A percentile compares a stretch with the other conserved stretches of the same genome.
These are phyloP conservation scores for Eulithis prunata DNA, from an alignment of 2,888 invertebrate genomes.

Conservation along the genomic window DNA sequence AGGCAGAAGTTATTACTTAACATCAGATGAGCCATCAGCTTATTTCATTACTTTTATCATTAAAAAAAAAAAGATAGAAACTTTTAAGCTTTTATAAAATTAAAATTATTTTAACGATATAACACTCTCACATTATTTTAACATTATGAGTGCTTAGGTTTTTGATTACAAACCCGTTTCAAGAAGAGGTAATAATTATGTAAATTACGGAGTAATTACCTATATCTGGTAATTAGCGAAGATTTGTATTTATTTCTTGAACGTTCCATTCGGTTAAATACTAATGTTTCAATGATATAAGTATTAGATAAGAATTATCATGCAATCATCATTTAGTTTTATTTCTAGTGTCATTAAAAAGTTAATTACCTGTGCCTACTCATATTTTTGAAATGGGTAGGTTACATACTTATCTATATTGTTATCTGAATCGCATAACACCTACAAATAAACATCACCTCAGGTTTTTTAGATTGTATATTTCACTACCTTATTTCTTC, in stretches of 20 bases:
- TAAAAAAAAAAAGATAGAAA: too few relatives aligned
- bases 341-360: background rate
- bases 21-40: too few relatives aligned
- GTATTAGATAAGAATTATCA: constrained; percentile 19
- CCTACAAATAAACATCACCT: too few relatives aligned
- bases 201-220: constrained; percentile 47
- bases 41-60: too few relatives aligned
- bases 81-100: background rate
- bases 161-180: constrained; percentile 18
- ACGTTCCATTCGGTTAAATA: constrained; percentile 49
- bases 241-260: constrained; percentile 59
- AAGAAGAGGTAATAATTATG: constrained; percentile 35
- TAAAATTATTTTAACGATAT: background rate
- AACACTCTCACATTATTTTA: too few relatives aligned
- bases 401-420: too few relatives aligned
- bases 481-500: too few relatives aligned
- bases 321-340: constrained; percentile 13
- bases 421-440: too few relatives aligned
- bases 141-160: background rate
- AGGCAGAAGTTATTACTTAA: too few relatives aligned
- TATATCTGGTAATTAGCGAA: constrained; percentile 57
- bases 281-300: constrained; percentile 45
- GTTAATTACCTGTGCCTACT: too few relatives aligned
- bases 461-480: too few relatives aligned
- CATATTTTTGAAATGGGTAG: too few relatives aligned